Conservation (phyloP, 2,888 invertebrate species). For the Drosophila buzzatii region DNA sequence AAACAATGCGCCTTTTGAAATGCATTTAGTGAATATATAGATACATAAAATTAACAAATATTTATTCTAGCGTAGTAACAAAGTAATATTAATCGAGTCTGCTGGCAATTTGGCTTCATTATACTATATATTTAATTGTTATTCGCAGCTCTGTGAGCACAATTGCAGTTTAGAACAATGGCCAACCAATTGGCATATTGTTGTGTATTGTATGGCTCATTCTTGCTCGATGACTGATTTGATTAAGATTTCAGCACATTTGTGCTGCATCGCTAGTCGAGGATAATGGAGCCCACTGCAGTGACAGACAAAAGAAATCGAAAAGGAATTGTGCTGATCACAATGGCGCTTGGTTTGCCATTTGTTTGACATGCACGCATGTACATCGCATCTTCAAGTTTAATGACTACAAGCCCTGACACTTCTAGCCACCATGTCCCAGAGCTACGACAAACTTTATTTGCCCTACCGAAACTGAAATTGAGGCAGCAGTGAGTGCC, state of each 20-base stretch:
- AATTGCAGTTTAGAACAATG: slow-evolving; percentile 29
- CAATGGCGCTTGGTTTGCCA: slow-evolving; percentile 41
- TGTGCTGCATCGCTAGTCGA: slow-evolving; percentile 21
- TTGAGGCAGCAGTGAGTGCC: slow-evolving; percentile 26
- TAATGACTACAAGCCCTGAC: slow-evolving; percentile 46
- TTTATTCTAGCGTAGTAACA: background rate
- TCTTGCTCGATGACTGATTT: slow-evolving; percentile 41
- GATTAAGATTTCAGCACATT: slow-evolving; percentile 61
- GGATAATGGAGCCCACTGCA: slow-evolving; percentile 22
- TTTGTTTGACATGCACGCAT: slow-evolving; percentile 23
- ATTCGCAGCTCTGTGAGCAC: background rate
- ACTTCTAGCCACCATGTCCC: slow-evolving; percentile 3
- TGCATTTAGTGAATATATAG: background rate
- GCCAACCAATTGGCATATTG: slow-evolving; percentile 9
- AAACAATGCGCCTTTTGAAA: background rate
- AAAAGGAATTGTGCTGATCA: slow-evolving; percentile 35
- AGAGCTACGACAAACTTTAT: slow-evolving; percentile 20
- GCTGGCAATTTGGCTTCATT: background rate
- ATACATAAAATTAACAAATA: background rate
- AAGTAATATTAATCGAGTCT: background rate
- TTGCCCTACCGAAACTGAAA: slow-evolving; percentile 25
- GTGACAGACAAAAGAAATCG: slow-evolving; percentile 42
- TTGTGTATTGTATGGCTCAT: slow-evolving; percentile 17
- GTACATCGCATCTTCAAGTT: slow-evolving; percentile 31
- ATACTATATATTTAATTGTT: background rate